Conservation (phyloP, 2,797 vertebrate genomes). For the Cryptoblepharus egeriae region DNA sequence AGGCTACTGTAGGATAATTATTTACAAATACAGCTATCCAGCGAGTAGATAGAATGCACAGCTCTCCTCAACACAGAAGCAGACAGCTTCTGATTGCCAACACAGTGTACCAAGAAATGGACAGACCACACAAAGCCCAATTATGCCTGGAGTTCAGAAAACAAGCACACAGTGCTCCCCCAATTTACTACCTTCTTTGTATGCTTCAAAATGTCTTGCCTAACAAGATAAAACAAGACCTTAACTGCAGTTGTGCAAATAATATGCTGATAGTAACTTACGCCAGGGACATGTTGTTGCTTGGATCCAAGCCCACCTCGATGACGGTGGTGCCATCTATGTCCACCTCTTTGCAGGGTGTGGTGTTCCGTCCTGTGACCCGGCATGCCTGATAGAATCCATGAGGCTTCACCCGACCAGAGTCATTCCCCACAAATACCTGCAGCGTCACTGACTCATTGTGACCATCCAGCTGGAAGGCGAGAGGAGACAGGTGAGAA, state of each 20-base stretch:
- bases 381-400: slow-evolving; percentile 98
- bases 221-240: not conserved
- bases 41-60: not conserved
- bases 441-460: slow-evolving; percentile 93
- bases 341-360: slow-evolving; percentile 96
- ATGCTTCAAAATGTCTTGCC: not conserved
- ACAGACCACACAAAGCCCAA: not conserved
- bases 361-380: slow-evolving; percentile 97
- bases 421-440: slow-evolving; percentile 96
- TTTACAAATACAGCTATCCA: too few relatives aligned
- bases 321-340: slow-evolving; percentile 97
- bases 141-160: not conserved
- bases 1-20: too few relatives aligned
- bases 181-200: not conserved
- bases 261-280: too few relatives aligned
- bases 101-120: not conserved
- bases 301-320: slow-evolving; percentile 93
- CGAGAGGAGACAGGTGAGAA: slow-evolving; percentile 18
- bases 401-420: slow-evolving; percentile 95
- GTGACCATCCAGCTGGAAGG: slow-evolving; percentile 92
- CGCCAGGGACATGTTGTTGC: slow-evolving; percentile 95
- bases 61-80: not conserved
- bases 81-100: too few relatives aligned
- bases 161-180: too few relatives aligned
- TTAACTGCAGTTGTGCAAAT: too few relatives aligned